Conservation (phyloP, 2,113 vertebrate species). For the Vanacampus margaritifer region DNA sequence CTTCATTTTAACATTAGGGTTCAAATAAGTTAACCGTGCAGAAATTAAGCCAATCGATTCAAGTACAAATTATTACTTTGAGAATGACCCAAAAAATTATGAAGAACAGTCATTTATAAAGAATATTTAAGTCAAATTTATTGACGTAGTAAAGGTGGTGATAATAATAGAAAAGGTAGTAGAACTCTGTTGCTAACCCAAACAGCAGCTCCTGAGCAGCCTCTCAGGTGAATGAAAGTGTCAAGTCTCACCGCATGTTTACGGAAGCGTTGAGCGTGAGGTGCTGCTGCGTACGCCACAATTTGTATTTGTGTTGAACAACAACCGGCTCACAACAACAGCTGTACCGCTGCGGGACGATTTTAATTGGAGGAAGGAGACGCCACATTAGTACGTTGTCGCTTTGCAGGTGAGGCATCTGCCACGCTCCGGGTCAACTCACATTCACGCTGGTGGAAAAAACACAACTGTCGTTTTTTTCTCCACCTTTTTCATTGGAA, state of each 20-base stretch:
- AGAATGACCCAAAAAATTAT: no score
- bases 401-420: background rate
- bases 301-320: background rate
- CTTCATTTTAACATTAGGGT: background rate
- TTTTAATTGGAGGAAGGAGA: background rate
- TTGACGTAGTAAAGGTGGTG: no score
- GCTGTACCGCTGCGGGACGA: background rate
- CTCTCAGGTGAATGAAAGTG: background rate
- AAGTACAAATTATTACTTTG: no score
- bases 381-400: background rate
- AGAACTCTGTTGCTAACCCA: background rate
- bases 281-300: background rate
- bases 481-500: background rate
- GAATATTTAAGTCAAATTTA: no score
- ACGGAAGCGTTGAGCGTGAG: background rate
- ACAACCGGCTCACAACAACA: background rate
- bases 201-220: background rate
- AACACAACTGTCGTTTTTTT: background rate
- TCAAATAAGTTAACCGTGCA: background rate
- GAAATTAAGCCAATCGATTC: no score
- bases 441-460: background rate
- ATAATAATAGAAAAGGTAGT: background rate
- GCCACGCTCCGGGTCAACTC: background rate
- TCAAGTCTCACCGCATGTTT: background rate
- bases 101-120: no score